A percentile compares a stretch with the other conserved stretches of the same genome.
phyloP scores from a whole-genome alignment of 2,113 vertebrate genomes.

The Sula dactylatra region DNA sequence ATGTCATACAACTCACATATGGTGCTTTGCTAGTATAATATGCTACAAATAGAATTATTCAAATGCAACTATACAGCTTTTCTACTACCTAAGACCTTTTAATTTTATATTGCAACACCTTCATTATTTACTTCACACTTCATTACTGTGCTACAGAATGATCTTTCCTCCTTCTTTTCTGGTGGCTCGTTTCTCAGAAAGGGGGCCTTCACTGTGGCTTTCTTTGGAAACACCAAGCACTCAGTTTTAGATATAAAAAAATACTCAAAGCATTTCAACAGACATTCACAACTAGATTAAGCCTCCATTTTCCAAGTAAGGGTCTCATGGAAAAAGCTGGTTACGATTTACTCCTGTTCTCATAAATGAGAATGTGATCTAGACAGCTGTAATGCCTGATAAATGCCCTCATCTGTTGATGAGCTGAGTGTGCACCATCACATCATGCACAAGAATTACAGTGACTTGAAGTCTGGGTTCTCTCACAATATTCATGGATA shows the following conservation, averaged over 20 bases:
- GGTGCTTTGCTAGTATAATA: neutral
- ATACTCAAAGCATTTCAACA: neutral
- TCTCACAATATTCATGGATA: neutral
- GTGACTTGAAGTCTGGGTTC: neutral
- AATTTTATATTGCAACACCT: neutral
- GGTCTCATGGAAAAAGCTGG: neutral
- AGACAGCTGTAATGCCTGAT: neutral
- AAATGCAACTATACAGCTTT: conserved; percentile 28
- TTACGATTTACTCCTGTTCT: neutral
- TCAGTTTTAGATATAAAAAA: neutral
- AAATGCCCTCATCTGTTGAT: neutral
- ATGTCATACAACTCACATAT: neutral
- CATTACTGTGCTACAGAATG: neutral
- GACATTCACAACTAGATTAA: neutral
- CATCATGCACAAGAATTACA: neutral
- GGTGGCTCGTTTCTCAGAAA: neutral
- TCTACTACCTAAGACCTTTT: neutral
- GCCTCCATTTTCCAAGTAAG: neutral
- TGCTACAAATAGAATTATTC: conserved; percentile 12
- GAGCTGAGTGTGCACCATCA: neutral
- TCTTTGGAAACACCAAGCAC: neutral
- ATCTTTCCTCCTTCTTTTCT: neutral
- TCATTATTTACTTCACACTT: neutral
- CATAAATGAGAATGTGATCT: neutral
- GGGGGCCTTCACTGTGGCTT: neutral